Base-by-base conservation (phyloP, 2,888 invertebrate species). In the Temnothorax ravouxi region DNA sequence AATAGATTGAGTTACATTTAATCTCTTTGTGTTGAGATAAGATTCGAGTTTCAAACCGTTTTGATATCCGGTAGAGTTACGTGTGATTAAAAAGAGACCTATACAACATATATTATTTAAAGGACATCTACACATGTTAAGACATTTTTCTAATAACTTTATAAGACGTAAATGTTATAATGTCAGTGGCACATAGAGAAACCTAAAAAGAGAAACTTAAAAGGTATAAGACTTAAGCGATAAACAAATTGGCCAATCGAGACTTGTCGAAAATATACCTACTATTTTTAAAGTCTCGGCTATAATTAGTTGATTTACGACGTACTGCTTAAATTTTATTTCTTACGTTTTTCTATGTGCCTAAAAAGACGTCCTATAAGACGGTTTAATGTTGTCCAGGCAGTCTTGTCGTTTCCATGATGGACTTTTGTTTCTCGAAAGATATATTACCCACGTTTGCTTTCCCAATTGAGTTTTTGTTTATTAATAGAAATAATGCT, bases 21-120 rank as follows among this genome's bases (percentile, higher is more conserved):
- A 69, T 52, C 34, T 71, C 50, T 69, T 21, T 54, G 52, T 54
- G 21, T 52, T 29, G n/a, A 34, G 34, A 71, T 71, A 71, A 54
- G 54, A 34, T 34, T 52, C n/a, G 52, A 38, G 54, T 34, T 71
- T 69, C 29, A 69, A 66, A 29, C 3, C 2, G 0, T 21, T 21
- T 38, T 15, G 21, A 38, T n/a, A 1, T 50, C 8, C 47, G n/a
- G 8, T 34, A 3, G 18, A 34, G 8, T 61, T 9, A 18, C 5
- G 8, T 34, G 4, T 34, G 9, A 62, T 62, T 25, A 8, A 56
- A 56, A 25, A 56, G 4, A 4, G 29, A 29, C 3, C 13, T 9
- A 21, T 3, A 21, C 21, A 54, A 54, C 8, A 54, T 11, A 11
- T 3, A 11, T 21, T 21, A 11, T 25, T 5, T 59, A 29, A 59